These are phyloP conservation scores for Paracentrotus lividus DNA, from an alignment of 53 echinoderm and acorn worm genomes.

Conservation along the genomic window DNA sequence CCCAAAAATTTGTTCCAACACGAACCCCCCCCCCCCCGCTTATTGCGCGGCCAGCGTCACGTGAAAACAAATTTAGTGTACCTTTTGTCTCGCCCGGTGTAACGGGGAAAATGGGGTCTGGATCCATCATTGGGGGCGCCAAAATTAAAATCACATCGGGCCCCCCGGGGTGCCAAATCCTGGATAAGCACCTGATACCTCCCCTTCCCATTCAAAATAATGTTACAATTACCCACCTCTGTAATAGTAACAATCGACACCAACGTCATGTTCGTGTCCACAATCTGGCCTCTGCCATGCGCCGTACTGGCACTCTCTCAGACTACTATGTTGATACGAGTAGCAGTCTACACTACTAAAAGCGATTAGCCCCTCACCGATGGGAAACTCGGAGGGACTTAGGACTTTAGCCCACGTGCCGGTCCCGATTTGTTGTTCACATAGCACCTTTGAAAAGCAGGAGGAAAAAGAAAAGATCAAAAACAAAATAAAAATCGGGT, in stretches of 20 bases:
- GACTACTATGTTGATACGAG: not conserved
- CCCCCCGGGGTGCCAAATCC: too few species aligned
- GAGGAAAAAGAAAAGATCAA: not conserved
- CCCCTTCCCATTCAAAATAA: not conserved
- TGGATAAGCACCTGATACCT: too few species aligned
- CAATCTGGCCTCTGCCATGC: not conserved
- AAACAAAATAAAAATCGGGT: too few species aligned
- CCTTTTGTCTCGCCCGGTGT: too few species aligned
- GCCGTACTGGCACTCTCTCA: constrained; percentile 29
- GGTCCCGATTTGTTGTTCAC: not conserved
- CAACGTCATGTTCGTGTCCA: constrained; percentile 6
- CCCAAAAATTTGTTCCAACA: too few species aligned
- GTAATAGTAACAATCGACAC: constrained; percentile 29
- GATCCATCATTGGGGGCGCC: too few species aligned
- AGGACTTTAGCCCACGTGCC: not conserved
- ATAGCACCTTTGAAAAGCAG: constrained; percentile 14
- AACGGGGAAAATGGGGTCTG: too few species aligned
- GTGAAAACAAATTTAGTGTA: too few species aligned
- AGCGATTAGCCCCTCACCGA: not conserved
- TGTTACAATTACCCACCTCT: not conserved
- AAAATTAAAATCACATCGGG: too few species aligned
- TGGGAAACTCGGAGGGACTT: not conserved
- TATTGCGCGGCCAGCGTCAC: too few species aligned
- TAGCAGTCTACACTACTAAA: not conserved
- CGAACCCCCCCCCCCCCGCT: too few species aligned